Conservation (phyloP, 2,888 invertebrate species). For the Andrena flavipes region DNA sequence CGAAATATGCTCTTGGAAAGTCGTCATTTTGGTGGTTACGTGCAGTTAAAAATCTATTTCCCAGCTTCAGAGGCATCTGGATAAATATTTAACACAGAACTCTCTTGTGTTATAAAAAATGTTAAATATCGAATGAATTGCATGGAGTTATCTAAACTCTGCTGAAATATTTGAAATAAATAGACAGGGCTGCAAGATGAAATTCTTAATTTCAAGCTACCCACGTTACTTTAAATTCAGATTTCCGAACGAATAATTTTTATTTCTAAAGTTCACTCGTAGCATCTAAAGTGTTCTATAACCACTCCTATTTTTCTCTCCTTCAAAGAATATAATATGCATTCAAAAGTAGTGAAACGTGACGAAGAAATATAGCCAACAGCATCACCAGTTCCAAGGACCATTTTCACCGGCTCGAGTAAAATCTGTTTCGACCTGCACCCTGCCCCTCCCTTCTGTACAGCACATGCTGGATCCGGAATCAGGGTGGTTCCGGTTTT, state of each 20-base stretch:
- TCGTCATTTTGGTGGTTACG: not conserved
- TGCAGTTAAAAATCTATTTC: no score
- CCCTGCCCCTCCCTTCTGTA: constrained; percentile 33
- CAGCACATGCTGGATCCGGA: constrained; percentile 70
- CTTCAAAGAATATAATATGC: not conserved
- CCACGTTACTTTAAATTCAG: no score
- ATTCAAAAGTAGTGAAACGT: constrained; percentile 12
- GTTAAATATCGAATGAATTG: no score
- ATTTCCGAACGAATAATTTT: no score
- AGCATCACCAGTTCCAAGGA: constrained; percentile 3
- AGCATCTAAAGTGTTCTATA: not conserved
- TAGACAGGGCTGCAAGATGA: not conserved
- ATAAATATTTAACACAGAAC: no score
- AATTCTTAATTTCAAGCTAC: no score
- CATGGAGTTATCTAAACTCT: not conserved
- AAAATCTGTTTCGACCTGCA: constrained; percentile 61
- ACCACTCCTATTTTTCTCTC: not conserved
- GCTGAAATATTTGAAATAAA: not conserved
- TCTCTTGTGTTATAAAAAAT: no score
- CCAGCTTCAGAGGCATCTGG: no score
- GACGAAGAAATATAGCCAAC: constrained; percentile 18
- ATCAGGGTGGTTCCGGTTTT: constrained; percentile 70
- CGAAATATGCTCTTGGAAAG: not conserved
- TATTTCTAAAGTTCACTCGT: no score
- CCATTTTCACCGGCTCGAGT: not conserved